Base-by-base conservation (phyloP, 2,888 invertebrate genomes). In the Digitonthophagus gazella region DNA sequence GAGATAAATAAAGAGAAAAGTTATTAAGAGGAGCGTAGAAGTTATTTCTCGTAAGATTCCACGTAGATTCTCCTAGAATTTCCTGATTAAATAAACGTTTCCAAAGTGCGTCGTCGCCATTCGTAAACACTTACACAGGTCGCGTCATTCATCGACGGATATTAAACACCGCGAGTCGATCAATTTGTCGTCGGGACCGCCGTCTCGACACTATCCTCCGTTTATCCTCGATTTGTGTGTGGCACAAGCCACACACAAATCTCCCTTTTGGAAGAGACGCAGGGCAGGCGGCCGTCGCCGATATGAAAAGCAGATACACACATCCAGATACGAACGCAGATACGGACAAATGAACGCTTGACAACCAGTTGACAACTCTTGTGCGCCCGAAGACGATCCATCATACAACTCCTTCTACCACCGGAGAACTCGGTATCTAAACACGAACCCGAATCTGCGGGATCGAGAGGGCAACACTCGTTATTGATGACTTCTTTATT, bases 321-420 rank as follows among this genome's bases (percentile, higher is more conserved):
- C 28, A 44, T 44, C 28, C 28, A 44, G 3, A 44, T 44, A 44
- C 28, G 11, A 44, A 8, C 28, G 6, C 28, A 8, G 28, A 44
- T 44, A 44, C 28, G 6, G 6, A 69, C 19, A 69, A 58, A 69
- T 58, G 64, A 58, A 66, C 66, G 19, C 64, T 69, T 64, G 67
- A 69, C 69, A 69, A 64, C 69, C 20, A 65, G 69, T 69, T 69
- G 67, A 69, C 64, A 69, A 65, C 65, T 65, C 64, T 64, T 57
- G 69, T 61, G 55, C 57, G 69, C 61, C 64, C 44, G 28, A 58
- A 64, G 66, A 58, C 65, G 67, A 69, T 69, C 67, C 69, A 69
- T 69, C 69, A 69, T 69, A 64, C 20, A n/a, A 14, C 19, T 19
- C 61, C 57, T 61, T n/a, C 28, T 11, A 44, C 28, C 28, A 44